Percentiles rank a stretch among this genome's conserved stretches.
Evolutionary conservation across 2,113 vertebrate genomes (phyloP).

Genomic region (Sialia sialis): DNA sequence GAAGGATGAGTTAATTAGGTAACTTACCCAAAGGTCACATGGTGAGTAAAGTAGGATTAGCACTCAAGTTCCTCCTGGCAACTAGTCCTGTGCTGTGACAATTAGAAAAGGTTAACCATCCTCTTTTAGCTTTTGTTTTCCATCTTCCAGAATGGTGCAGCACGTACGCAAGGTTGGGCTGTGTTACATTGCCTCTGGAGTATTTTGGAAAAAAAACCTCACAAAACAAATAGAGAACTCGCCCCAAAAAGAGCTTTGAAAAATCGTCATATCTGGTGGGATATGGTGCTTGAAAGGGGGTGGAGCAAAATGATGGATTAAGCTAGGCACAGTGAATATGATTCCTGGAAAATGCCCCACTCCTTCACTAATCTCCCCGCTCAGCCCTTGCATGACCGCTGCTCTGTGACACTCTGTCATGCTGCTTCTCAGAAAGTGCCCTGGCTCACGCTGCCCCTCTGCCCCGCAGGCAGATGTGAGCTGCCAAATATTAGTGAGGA

Average conservation of each 20-base stretch:
- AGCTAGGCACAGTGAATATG: background rate
- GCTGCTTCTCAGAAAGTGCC: background rate
- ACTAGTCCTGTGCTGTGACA: slow-evolving; percentile 47
- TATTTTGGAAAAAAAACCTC: background rate
- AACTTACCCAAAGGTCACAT: slow-evolving; percentile 62
- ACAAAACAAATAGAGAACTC: background rate
- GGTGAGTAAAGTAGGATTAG: slow-evolving; percentile 57
- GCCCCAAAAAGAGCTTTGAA: background rate
- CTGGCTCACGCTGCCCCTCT: background rate
- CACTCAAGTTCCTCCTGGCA: slow-evolving; percentile 58
- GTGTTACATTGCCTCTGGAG: background rate
- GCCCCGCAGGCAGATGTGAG: background rate
- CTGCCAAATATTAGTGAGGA: background rate
- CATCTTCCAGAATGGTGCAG: slow-evolving; percentile 23
- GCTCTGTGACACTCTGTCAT: background rate
- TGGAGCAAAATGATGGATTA: background rate
- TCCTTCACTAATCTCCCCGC: background rate
- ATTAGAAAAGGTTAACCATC: slow-evolving; percentile 63
- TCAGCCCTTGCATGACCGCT: background rate
- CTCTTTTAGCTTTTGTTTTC: slow-evolving; percentile 65
- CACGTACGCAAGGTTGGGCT: background rate
- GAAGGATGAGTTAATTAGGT: slow-evolving; percentile 62
- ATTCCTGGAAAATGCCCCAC: slow-evolving; percentile 11
- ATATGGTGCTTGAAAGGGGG: background rate
- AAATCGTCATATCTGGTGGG: background rate